These are phyloP conservation scores for Myiagra hebetior DNA, from an alignment of 2,113 vertebrate genomes.

Conservation along the genomic window DNA sequence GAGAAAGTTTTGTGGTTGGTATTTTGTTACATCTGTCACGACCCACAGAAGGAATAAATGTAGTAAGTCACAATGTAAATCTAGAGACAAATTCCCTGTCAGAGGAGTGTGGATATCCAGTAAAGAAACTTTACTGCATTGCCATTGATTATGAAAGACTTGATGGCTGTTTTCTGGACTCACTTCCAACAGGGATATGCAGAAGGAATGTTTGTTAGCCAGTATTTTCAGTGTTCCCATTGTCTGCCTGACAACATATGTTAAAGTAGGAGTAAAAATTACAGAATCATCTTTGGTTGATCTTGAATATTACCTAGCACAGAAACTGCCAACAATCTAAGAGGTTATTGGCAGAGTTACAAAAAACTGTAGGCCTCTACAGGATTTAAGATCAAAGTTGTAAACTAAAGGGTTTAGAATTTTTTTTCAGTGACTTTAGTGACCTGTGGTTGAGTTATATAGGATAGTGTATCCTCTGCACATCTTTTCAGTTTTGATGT, in stretches of 20 bases:
- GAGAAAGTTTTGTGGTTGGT: background rate
- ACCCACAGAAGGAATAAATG: background rate
- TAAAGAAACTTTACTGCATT: background rate
- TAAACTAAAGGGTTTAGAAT: background rate
- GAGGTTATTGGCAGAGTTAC: background rate
- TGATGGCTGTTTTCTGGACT: background rate
- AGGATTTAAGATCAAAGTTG: conserved; percentile 15
- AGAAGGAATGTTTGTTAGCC: background rate
- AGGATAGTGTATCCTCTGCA: background rate
- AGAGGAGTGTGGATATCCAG: background rate
- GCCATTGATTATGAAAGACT: background rate
- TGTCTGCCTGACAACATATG: background rate
- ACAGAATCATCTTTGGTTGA: background rate
- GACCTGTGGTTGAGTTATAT: background rate
- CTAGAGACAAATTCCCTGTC: background rate
- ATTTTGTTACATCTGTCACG: background rate
- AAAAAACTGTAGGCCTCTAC: background rate
- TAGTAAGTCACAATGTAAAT: background rate
- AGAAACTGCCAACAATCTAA: background rate
- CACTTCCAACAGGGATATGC: background rate
- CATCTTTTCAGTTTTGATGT: background rate
- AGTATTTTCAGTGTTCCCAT: background rate
- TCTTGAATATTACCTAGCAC: background rate
- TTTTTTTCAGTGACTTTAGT: background rate
- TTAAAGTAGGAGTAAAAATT: background rate